Percentiles rank a stretch among this genome's conserved stretches.
Evolutionary conservation across 2,888 invertebrate genomes (phyloP).

Genomic region (Ectropis crepuscularia): DNA sequence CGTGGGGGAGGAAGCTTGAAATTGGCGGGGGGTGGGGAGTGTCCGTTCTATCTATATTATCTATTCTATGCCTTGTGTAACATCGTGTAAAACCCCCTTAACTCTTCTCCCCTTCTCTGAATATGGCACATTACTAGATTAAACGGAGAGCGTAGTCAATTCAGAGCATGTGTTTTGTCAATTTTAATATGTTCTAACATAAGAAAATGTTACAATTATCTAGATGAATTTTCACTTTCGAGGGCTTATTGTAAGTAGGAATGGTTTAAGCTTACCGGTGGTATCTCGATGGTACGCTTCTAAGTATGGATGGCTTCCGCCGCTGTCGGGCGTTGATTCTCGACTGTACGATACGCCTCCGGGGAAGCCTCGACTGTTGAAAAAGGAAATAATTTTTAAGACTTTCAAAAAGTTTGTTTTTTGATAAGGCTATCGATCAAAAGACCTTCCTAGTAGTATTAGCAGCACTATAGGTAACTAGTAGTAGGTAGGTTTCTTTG

Average conservation of each 20-base stretch:
- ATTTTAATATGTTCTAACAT: conserved; percentile 26
- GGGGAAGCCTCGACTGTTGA: conserved; percentile 85
- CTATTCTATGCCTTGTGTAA: no score
- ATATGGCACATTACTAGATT: conserved; percentile 41
- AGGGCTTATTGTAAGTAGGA: background rate
- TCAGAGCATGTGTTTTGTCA: conserved; percentile 29
- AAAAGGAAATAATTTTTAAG: conserved; percentile 43
- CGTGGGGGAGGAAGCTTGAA: no score
- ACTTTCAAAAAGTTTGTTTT: background rate
- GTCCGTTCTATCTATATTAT: no score
- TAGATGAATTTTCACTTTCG: conserved; percentile 19
- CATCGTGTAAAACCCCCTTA: conserved; percentile 36
- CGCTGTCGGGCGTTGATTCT: conserved; percentile 95
- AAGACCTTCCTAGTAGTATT: no score
- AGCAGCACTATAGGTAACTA: no score
- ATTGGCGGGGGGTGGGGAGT: no score
- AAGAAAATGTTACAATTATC: conserved; percentile 33
- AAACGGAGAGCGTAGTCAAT: conserved; percentile 39
- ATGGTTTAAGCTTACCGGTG: conserved; percentile 86
- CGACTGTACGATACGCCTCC: conserved; percentile 91
- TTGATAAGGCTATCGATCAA: no score
- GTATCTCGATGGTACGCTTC: conserved; percentile 93
- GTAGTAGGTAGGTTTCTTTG: no score
- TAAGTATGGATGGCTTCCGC: conserved; percentile 93
- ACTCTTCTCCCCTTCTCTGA: conserved; percentile 34